phyloP scores from a whole-genome alignment of 2,113 vertebrate genomes.

The Cyanoderma ruficeps region DNA sequence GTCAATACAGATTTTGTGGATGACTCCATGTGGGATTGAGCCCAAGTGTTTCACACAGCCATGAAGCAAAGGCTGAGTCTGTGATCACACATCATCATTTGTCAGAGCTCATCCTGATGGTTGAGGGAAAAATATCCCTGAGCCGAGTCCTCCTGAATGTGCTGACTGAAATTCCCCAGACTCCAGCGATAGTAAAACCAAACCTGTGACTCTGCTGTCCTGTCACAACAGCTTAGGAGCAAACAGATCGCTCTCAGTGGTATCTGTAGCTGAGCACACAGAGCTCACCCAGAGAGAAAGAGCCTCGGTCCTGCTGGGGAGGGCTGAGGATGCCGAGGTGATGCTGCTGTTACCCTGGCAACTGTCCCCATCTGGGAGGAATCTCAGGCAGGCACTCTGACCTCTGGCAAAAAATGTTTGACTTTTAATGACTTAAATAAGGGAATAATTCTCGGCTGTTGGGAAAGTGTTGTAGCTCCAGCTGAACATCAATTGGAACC shows the following conservation, averaged over 20 bases:
- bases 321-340: not conserved
- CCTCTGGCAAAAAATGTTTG: slow-evolving; percentile 15
- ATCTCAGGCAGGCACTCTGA: not conserved
- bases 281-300: not conserved
- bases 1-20: not conserved
- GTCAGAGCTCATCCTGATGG: not conserved
- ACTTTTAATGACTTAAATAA: not conserved
- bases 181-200: not conserved
- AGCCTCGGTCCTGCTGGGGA: rapidly evolving
- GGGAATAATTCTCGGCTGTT: not conserved
- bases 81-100: not conserved
- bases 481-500: not conserved
- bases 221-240: not conserved
- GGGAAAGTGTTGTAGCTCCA: not conserved
- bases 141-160: not conserved
- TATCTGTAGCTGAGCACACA: not conserved
- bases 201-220: not conserved
- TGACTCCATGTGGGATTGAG: not conserved
- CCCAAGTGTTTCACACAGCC: not conserved
- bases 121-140: not conserved
- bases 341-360: slow-evolving; percentile 54
- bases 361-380: not conserved
- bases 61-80: not conserved
- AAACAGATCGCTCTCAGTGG: not conserved
- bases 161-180: not conserved